Evolutionary conservation across 2,113 vertebrate genomes (phyloP).

Genomic region (Colius striatus): DNA sequence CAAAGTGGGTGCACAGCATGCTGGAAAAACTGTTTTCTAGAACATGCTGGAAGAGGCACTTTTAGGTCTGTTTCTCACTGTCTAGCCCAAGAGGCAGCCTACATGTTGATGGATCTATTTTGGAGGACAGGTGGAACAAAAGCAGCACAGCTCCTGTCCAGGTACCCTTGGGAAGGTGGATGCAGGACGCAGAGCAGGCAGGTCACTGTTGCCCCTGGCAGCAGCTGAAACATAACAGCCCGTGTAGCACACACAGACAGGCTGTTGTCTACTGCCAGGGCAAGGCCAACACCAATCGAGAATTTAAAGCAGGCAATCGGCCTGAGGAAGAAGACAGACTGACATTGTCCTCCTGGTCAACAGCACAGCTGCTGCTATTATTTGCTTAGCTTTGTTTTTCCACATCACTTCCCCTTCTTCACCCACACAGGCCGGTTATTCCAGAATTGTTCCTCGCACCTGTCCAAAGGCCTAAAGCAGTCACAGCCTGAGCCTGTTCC

Average conservation of each 20-base stretch:
- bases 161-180: too few species aligned
- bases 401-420: neutral
- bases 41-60: neutral
- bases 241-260: neutral
- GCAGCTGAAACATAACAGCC: neutral
- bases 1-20: neutral
- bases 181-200: neutral
- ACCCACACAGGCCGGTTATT: neutral
- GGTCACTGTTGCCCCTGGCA: too few species aligned
- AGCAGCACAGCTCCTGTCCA: neutral
- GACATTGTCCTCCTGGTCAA: neutral
- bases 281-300: neutral
- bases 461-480: neutral
- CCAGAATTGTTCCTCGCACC: neutral
- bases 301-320: neutral
- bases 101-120: neutral
- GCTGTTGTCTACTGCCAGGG: neutral
- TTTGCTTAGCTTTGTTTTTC: neutral
- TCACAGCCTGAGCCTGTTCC: neutral
- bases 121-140: neutral
- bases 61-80: neutral
- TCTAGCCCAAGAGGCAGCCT: neutral
- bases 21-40: neutral
- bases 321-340: neutral
- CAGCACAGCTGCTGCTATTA: neutral